Evolutionary conservation across 92 coral and sea anemone species (phyloP).

Genomic region (Palythoa grandis): DNA sequence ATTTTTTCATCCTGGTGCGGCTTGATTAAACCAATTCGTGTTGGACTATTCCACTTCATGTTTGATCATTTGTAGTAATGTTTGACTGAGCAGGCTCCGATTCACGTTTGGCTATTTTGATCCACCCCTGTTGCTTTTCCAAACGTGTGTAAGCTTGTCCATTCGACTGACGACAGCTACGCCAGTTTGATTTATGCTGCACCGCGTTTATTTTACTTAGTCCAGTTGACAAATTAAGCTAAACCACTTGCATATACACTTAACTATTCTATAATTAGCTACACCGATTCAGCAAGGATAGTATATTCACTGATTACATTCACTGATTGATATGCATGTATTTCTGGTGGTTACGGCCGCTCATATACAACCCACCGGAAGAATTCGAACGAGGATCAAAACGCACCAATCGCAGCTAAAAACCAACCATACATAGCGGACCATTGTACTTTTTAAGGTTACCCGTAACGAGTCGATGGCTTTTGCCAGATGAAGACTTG

Average conservation of each 20-base stretch:
- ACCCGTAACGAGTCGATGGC: too few relatives aligned
- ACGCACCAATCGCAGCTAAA: too few relatives aligned
- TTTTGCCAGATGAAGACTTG: too few relatives aligned
- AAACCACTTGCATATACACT: background rate
- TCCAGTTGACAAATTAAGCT: background rate
- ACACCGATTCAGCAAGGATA: background rate
- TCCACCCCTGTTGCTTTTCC: background rate
- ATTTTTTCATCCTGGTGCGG: too few relatives aligned
- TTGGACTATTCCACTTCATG: background rate
- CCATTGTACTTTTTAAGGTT: too few relatives aligned
- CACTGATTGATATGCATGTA: too few relatives aligned
- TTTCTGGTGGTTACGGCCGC: too few relatives aligned
- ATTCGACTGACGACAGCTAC: background rate
- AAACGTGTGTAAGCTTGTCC: background rate
- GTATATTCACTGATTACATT: background rate
- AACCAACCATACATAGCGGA: too few relatives aligned
- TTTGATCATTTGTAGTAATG: too few relatives aligned
- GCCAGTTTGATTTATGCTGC: background rate
- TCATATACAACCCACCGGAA: too few relatives aligned
- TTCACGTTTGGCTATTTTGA: background rate
- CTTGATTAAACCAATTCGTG: background rate
- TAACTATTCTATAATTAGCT: background rate
- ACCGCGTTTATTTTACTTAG: background rate
- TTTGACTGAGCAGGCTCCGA: background rate
- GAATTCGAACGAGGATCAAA: too few relatives aligned